phyloP scores from a whole-genome alignment of 2,113 vertebrate species.

The Marcusenius ussheri region DNA sequence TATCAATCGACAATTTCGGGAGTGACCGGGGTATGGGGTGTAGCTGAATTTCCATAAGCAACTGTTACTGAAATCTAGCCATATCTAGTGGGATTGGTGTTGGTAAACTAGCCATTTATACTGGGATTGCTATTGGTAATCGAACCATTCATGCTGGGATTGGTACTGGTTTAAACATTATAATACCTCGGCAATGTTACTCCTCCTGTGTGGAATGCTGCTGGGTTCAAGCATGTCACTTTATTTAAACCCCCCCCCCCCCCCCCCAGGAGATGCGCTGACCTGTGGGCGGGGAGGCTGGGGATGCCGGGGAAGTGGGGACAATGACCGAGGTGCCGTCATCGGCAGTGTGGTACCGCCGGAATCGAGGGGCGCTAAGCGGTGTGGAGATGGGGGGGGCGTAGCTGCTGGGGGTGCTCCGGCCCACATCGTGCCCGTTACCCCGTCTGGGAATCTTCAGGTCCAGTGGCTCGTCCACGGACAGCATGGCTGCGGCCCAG shows the following conservation, averaged over 20 bases:
- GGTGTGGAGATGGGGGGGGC: constrained; percentile 33
- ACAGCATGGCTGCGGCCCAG: constrained; percentile 71
- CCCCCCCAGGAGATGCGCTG: constrained; percentile 14
- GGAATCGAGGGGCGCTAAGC: constrained; percentile 52
- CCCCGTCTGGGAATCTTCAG: constrained; percentile 79
- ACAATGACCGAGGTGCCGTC: constrained; percentile 65
- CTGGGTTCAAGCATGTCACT: neutral
- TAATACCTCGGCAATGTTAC: neutral
- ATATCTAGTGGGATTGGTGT: neutral
- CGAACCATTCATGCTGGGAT: neutral
- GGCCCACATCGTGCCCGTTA: constrained; percentile 58
- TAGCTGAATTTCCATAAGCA: neutral
- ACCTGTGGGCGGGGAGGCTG: constrained; percentile 66
- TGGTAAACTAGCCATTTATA: neutral
- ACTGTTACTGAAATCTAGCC: neutral
- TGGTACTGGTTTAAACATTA: neutral
- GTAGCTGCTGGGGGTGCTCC: constrained; percentile 32
- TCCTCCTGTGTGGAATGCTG: neutral
- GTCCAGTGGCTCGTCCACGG: constrained; percentile 91
- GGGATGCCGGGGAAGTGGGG: constrained; percentile 43
- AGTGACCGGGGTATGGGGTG: too few species aligned
- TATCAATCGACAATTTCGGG: neutral
- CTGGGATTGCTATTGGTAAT: neutral
- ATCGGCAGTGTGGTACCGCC: constrained; percentile 64
- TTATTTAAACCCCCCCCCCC: neutral